These are phyloP conservation scores for Drosophila mimica DNA, from an alignment of 2,888 invertebrate species.

Conservation along the genomic window DNA sequence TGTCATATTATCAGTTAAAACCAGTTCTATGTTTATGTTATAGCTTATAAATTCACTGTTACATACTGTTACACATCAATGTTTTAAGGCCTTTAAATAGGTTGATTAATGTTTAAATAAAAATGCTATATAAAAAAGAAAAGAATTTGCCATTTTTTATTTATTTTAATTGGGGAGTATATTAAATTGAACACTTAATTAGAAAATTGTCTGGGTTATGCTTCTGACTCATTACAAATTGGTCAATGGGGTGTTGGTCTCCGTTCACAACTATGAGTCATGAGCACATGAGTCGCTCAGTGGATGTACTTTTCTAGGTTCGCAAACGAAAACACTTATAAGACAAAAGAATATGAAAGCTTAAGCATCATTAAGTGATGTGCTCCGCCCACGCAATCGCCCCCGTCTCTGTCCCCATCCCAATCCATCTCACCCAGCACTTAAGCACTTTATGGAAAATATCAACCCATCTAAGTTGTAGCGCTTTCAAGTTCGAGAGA, in stretches of 20 bases:
- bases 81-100: too few species aligned
- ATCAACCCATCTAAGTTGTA: conserved; percentile 17
- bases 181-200: not conserved
- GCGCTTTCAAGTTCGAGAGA: conserved; percentile 41
- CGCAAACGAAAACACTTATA: conserved; percentile 4
- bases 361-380: conserved; percentile 29
- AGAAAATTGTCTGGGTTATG: not conserved
- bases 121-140: too few species aligned
- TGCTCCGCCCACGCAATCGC: conserved; percentile 9
- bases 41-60: too few species aligned
- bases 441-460: conserved; percentile 29
- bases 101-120: too few species aligned
- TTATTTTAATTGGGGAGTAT: too few species aligned
- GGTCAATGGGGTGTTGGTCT: not conserved
- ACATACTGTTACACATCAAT: too few species aligned
- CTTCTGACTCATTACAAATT: too few species aligned
- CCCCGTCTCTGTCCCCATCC: not conserved
- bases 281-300: not conserved
- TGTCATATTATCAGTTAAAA: too few species aligned
- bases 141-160: too few species aligned
- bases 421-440: not conserved
- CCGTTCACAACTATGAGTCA: not conserved
- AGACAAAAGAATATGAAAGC: conserved; percentile 8
- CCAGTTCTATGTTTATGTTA: too few species aligned
- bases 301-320: not conserved